Percentiles rank a stretch among this genome's conserved stretches.
Evolutionary conservation across 1,140 invertebrate species (phyloP).

Genomic region (Nymphalis io): DNA sequence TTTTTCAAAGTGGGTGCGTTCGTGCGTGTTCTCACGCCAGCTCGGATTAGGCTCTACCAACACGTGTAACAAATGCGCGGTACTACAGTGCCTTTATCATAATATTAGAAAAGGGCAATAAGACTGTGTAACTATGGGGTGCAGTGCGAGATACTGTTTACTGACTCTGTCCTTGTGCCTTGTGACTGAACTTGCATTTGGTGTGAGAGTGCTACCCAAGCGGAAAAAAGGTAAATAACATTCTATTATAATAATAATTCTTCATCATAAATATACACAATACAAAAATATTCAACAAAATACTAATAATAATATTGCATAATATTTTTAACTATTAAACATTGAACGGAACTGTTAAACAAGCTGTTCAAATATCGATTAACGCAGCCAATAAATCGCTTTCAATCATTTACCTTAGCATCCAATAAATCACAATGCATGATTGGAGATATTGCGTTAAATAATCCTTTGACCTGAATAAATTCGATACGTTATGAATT

Average conservation of each 20-base stretch:
- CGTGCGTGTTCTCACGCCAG: constrained; percentile 47
- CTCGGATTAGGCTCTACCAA: constrained; percentile 47
- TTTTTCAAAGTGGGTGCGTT: constrained; percentile 39
- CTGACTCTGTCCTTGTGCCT: constrained; percentile 77
- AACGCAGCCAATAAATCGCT: constrained; percentile 1
- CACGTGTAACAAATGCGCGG: constrained; percentile 63
- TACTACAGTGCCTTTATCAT: constrained; percentile 56
- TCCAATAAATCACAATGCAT: constrained; percentile 4
- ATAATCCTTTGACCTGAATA: constrained; percentile 36
- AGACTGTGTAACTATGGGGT: constrained; percentile 70
- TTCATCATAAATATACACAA: background rate
- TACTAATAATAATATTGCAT: constrained; percentile 15
- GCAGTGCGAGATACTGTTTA: constrained; percentile 76
- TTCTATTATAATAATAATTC: background rate
- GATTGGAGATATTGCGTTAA: constrained; percentile 25
- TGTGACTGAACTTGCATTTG: constrained; percentile 70
- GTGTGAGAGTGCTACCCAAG: constrained; percentile 78
- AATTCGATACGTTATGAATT: constrained; percentile 29
- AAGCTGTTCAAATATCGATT: constrained; percentile 18
- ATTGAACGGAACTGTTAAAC: constrained; percentile 19
- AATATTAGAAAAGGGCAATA: constrained; percentile 45
- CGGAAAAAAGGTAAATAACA: constrained; percentile 77
- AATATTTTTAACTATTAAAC: constrained; percentile 14
- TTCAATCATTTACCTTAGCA: background rate
- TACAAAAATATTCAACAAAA: constrained; percentile 3